Percentiles rank a stretch among this genome's conserved stretches.
phyloP scores from a whole-genome alignment of 2,113 vertebrate species.

The Phylloscopus trochilus region DNA sequence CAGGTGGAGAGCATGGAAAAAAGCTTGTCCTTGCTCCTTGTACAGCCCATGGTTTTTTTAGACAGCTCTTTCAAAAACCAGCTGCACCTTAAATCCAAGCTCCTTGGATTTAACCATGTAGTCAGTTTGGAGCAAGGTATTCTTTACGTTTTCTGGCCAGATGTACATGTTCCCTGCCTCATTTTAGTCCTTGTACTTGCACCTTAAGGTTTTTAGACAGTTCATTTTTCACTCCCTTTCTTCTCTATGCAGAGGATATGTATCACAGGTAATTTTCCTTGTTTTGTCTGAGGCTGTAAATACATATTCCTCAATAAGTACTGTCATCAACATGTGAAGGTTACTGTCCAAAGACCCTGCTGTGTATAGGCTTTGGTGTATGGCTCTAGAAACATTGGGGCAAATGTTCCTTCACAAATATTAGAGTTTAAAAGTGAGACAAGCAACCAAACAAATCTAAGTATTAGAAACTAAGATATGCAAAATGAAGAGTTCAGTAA shows the following conservation, averaged over 20 bases:
- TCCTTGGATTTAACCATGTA: neutral
- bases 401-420: neutral
- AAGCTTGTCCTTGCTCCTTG: neutral
- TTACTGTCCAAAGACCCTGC: neutral
- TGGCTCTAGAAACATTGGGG: neutral
- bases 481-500: neutral
- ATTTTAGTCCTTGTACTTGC: neutral
- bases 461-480: neutral
- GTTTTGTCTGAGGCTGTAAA: neutral
- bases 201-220: neutral
- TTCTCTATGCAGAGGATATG: neutral
- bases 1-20: neutral
- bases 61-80: neutral
- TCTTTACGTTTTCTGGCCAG: neutral
- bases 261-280: neutral
- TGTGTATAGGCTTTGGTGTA: neutral
- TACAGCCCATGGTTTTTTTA: neutral
- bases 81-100: neutral
- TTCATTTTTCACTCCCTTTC: neutral
- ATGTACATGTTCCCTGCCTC: accelerated
- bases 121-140: neutral
- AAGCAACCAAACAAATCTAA: neutral
- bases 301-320: neutral
- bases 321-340: neutral
- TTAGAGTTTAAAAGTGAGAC: neutral